Percentiles rank a stretch among this genome's conserved stretches.
These are phyloP conservation scores for Gymnogyps californianus DNA, from an alignment of 2,113 vertebrate genomes.

Conservation along the genomic window DNA sequence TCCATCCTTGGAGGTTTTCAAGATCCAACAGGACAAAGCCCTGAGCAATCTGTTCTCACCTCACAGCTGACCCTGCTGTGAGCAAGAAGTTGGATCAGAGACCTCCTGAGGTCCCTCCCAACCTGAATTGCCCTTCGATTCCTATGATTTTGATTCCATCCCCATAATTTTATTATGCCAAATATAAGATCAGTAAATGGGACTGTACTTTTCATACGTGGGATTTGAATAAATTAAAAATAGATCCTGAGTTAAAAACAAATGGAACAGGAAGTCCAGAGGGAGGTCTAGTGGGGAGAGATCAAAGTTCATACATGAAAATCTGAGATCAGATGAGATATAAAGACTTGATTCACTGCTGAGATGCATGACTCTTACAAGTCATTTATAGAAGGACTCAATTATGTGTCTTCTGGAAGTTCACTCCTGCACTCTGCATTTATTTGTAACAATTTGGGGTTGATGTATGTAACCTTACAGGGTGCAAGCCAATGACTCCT, in stretches of 20 bases:
- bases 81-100: neutral
- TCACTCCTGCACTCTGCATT: neutral
- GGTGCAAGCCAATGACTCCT: neutral
- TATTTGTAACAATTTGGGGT: neutral
- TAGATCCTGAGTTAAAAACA: neutral
- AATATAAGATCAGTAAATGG: neutral
- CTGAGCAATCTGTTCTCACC: neutral
- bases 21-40: neutral
- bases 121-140: neutral
- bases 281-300: neutral
- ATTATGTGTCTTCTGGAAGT: neutral
- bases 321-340: neutral
- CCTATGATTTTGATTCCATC: neutral
- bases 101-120: neutral
- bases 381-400: neutral
- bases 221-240: neutral
- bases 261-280: neutral
- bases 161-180: neutral
- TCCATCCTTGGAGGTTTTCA: neutral
- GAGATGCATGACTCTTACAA: neutral
- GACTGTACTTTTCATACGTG: neutral
- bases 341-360: neutral
- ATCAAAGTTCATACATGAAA: neutral
- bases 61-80: neutral
- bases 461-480: neutral